A percentile compares a stretch with the other conserved stretches of the same genome.
phyloP scores from a whole-genome alignment of 2,113 vertebrate genomes.

The Neogobius melanostomus region DNA sequence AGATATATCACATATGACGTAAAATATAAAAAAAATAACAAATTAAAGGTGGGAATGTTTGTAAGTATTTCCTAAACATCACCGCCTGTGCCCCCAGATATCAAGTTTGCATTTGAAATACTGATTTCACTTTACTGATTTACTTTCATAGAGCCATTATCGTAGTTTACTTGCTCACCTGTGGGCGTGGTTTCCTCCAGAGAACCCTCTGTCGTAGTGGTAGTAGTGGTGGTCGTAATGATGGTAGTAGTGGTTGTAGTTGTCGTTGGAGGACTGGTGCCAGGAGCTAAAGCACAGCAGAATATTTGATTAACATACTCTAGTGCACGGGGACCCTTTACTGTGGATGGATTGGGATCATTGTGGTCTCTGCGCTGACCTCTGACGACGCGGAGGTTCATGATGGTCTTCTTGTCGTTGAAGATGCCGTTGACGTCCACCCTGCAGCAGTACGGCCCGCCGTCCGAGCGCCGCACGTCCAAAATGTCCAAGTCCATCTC shows the following conservation, averaged over 20 bases:
- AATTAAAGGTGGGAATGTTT: too few species aligned
- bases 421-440: slow-evolving; percentile 77
- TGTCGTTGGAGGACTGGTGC: slow-evolving; percentile 30
- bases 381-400: slow-evolving; percentile 74
- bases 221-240: not conserved
- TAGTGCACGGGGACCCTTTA: too few species aligned
- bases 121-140: too few species aligned
- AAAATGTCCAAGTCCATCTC: slow-evolving; percentile 78
- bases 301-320: not conserved
- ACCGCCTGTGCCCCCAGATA: too few species aligned
- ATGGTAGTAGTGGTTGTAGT: not conserved
- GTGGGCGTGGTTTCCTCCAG: slow-evolving; percentile 39
- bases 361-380: slow-evolving; percentile 44
- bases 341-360: too few species aligned
- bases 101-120: too few species aligned
- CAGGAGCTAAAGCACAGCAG: slow-evolving; percentile 47
- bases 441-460: slow-evolving; percentile 78
- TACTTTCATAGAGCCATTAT: too few species aligned
- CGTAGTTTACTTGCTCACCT: slow-evolving; percentile 6
- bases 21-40: too few species aligned
- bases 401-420: slow-evolving; percentile 78
- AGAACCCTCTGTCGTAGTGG: not conserved
- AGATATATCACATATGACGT: too few species aligned
- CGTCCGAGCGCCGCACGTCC: slow-evolving; percentile 63
- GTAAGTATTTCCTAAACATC: too few species aligned